Evolutionary conservation across 2,797 vertebrate genomes (phyloP).

Genomic region (Botia kubotai): DNA sequence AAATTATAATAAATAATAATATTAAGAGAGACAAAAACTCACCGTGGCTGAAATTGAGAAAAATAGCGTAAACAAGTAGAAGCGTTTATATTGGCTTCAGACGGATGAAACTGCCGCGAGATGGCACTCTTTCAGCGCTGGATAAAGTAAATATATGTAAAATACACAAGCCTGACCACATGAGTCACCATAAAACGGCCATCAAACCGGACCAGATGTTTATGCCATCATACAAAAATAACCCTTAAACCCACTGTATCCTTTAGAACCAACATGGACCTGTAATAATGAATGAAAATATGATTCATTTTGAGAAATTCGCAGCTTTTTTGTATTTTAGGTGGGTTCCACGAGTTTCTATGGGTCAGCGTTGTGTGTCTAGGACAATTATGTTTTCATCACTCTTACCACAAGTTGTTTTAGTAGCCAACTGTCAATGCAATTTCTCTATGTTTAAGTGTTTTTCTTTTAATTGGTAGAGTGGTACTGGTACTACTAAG

Average conservation of each 20-base stretch:
- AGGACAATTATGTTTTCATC: constrained; percentile 48
- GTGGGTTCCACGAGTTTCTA: constrained; percentile 7
- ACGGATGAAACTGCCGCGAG: constrained; percentile 60
- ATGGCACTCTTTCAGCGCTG: constrained; percentile 63
- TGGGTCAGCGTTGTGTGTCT: constrained; percentile 31
- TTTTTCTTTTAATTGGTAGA: not conserved
- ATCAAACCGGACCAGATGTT: constrained; percentile 54
- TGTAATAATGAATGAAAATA: constrained; percentile 47
- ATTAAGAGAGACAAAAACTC: not conserved
- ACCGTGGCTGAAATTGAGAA: not conserved
- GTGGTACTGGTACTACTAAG: too few relatives aligned
- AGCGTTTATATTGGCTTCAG: not conserved
- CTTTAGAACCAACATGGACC: constrained; percentile 50
- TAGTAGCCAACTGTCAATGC: constrained; percentile 28
- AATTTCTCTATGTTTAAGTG: not conserved
- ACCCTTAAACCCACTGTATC: constrained; percentile 27
- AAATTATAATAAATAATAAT: not conserved
- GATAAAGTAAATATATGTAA: constrained; percentile 31
- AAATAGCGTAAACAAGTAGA: not conserved
- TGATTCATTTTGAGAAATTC: constrained; percentile 37
- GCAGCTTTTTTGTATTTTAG: not conserved
- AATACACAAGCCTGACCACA: constrained; percentile 42
- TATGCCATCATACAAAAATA: constrained; percentile 52
- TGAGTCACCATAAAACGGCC: constrained; percentile 50
- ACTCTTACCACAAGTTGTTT: constrained; percentile 50